phyloP scores from a whole-genome alignment of 2,888 invertebrate genomes.

The Caenorhabditis virilis region DNA sequence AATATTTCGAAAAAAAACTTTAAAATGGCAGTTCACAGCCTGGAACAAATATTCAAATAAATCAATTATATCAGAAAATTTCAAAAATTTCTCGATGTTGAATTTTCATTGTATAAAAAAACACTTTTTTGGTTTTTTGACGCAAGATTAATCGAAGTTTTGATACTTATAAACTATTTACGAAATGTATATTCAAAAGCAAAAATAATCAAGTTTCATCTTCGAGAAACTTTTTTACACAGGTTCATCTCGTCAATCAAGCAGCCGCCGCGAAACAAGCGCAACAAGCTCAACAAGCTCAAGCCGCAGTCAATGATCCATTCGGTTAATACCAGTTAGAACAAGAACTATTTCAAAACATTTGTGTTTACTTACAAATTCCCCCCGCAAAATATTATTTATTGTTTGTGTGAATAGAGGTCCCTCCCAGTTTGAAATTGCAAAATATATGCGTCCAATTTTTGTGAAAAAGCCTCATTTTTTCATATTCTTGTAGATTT shows the following conservation, averaged over 20 bases:
- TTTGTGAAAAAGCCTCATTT: neutral
- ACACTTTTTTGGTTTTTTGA: too few relatives aligned
- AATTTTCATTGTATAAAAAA: too few relatives aligned
- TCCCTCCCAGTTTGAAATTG: neutral
- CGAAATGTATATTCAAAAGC: too few relatives aligned
- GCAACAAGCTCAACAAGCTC: slow-evolving; percentile 28
- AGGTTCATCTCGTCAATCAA: slow-evolving; percentile 31
- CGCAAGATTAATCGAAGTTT: too few relatives aligned
- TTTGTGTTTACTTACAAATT: neutral
- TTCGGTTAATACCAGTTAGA: slow-evolving; percentile 32
- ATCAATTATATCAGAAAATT: too few relatives aligned
- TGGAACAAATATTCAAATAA: too few relatives aligned
- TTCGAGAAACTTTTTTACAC: too few relatives aligned
- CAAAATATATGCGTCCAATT: neutral
- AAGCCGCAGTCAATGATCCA: slow-evolving; percentile 26
- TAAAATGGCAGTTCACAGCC: too few relatives aligned
- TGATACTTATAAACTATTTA: too few relatives aligned
- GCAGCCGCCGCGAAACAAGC: slow-evolving; percentile 29
- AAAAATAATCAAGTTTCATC: too few relatives aligned
- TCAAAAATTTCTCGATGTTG: too few relatives aligned
- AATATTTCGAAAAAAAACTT: too few relatives aligned
- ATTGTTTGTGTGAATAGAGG: neutral
- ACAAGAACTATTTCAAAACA: neutral
- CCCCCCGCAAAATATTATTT: slow-evolving; percentile 6
- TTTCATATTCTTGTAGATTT: neutral